Base-by-base conservation (phyloP, 1,140 invertebrate species). In the Nautilus pompilius region DNA sequence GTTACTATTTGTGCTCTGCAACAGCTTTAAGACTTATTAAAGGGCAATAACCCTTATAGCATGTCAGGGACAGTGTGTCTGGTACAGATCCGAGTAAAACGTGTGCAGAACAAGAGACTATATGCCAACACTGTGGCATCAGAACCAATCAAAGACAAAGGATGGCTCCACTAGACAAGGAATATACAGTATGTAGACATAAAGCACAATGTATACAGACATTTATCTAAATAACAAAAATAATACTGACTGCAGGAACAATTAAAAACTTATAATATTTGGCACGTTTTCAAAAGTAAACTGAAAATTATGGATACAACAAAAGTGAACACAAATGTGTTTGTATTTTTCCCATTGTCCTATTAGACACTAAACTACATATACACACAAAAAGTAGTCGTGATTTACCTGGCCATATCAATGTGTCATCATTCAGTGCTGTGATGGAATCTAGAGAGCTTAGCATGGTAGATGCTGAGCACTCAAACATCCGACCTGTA, bases 391-490 rank as follows among this genome's bases (percentile, higher is more conserved):
- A n/a, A n/a, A n/a, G n/a, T n/a, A n/a, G n/a, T n/a, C n/a, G n/a
- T n/a, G n/a, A 29, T 45, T 59, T 66, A 78, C 76, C 77, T 72
- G 77, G 77, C 77, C 77, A 79, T 10, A 79, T 22, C 2, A 76
- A 46, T 5, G 73, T 76, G 29, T 68, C 61, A 24, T 69, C 64
- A 0, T 66, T 49, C 1, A 79, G 62, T 41, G 29, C 46, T n/a
- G 36, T 26, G 2, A 79, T 32, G 26, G 61, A 59, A 36, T 77
- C 75, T 29, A 79, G 49, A 6, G 77, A 79, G 20, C 46, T 62
- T 24, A 77, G 66, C 77, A 79, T 79, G 3, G 60, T 64, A 22
- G 53, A 30, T n/a, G 75, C 29, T 26, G 65, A 46, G 24, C 68
- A 58, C 65, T 79, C 77, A 71, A 79, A 79, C 67, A 77, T 73